Evolutionary conservation across 2,113 vertebrate species (phyloP).

Genomic region (Nothoprocta perdicaria): DNA sequence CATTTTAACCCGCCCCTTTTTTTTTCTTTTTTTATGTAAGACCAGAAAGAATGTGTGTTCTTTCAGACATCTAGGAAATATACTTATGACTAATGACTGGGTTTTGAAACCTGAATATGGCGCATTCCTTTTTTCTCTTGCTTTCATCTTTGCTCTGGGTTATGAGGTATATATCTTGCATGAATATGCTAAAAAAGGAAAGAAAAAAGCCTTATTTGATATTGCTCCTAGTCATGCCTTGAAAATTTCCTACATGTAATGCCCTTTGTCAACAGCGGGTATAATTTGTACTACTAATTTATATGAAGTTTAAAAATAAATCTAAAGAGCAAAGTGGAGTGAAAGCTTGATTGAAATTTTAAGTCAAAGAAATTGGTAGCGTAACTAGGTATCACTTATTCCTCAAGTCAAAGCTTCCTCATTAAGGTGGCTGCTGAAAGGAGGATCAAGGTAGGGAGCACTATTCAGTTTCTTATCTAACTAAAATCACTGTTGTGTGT

Average conservation of each 20-base stretch:
- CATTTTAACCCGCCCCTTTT: conserved; percentile 12
- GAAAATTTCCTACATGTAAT: conserved; percentile 16
- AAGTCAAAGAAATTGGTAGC: background rate
- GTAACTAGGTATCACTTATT: background rate
- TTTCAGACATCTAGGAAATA: conserved; percentile 38
- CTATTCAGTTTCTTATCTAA: background rate
- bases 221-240: conserved; percentile 25
- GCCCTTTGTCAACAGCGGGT: background rate
- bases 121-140: background rate
- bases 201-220: background rate
- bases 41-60: conserved; percentile 56
- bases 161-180: conserved; percentile 17
- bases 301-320: conserved; percentile 52
- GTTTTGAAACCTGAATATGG: conserved; percentile 71
- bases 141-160: conserved; percentile 33
- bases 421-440: background rate
- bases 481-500: background rate
- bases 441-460: background rate
- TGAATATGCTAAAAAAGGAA: background rate
- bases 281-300: conserved; percentile 27
- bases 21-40: background rate
- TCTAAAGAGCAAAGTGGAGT: conserved; percentile 26
- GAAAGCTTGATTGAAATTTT: conserved; percentile 17
- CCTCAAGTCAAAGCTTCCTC: background rate
- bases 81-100: conserved; percentile 8